Conservation (phyloP, 1,140 invertebrate genomes). For the Eupristina koningsbergeri region DNA sequence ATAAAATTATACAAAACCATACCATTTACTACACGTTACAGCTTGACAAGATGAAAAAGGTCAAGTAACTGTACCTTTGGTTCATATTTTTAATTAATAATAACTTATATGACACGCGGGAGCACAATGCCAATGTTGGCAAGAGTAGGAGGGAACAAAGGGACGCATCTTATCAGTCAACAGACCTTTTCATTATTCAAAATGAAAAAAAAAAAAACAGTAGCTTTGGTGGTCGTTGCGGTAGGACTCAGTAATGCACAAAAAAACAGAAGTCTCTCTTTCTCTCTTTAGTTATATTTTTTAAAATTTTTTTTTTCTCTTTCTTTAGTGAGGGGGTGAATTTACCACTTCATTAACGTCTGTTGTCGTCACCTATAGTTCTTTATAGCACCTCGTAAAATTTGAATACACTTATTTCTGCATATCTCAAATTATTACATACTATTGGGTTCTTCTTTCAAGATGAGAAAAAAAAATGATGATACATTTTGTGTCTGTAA, state of each 20-base stretch:
- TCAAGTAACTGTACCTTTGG: conserved; percentile 16
- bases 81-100: conserved; percentile 16
- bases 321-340: conserved; percentile 19
- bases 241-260: conserved; percentile 4
- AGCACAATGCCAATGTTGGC: neutral
- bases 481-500: conserved; percentile 18
- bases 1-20: neutral
- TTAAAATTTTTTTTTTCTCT: too few relatives aligned
- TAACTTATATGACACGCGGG: neutral
- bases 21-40: neutral
- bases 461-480: conserved; percentile 11
- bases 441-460: neutral
- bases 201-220: conserved; percentile 8
- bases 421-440: conserved; percentile 41
- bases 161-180: conserved; percentile 10
- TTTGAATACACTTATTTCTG: conserved; percentile 43
- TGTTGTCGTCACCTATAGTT: conserved; percentile 37
- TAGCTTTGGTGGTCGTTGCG: conserved; percentile 21
- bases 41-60: neutral
- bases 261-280: conserved; percentile 29
- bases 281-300: too few relatives aligned
- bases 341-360: conserved; percentile 42
- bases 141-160: neutral
- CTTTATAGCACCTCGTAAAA: conserved; percentile 50
- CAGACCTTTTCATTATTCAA: conserved; percentile 1